phyloP scores from a whole-genome alignment of 2,888 invertebrate genomes.

The Callosobruchus maculatus region DNA sequence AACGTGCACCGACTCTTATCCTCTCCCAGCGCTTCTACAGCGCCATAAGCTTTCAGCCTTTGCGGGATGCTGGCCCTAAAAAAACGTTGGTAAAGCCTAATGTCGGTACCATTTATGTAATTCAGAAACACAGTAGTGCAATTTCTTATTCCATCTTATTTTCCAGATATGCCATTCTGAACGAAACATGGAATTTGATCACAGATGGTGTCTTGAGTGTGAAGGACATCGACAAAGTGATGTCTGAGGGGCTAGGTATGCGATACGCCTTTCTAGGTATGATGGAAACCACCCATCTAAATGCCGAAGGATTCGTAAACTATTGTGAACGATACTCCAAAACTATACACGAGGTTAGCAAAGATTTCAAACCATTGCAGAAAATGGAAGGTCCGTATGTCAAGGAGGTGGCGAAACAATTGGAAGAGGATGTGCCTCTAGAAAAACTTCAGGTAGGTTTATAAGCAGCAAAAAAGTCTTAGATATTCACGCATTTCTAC shows the following conservation, averaged over 20 bases:
- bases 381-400: constrained; percentile 69
- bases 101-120: not conserved
- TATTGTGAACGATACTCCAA: constrained; percentile 61
- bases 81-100: too few relatives aligned
- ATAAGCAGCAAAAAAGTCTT: not conserved
- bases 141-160: too few relatives aligned
- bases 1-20: too few relatives aligned
- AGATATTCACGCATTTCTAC: too few relatives aligned
- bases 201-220: constrained; percentile 80
- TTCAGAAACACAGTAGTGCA: not conserved
- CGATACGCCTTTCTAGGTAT: constrained; percentile 95
- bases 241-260: constrained; percentile 91
- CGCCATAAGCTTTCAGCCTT: too few relatives aligned
- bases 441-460: constrained; percentile 55
- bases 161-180: constrained; percentile 81
- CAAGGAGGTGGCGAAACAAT: constrained; percentile 65
- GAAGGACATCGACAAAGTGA: constrained; percentile 87
- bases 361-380: constrained; percentile 72
- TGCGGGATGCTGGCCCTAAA: too few relatives aligned
- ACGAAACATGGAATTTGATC: constrained; percentile 88
- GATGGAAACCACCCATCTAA: constrained; percentile 89
- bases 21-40: too few relatives aligned
- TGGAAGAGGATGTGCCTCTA: constrained; percentile 70
- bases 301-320: constrained; percentile 79
- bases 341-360: constrained; percentile 61